Conservation (phyloP, 2,888 invertebrate genomes). For the Zele albiditarsus region DNA sequence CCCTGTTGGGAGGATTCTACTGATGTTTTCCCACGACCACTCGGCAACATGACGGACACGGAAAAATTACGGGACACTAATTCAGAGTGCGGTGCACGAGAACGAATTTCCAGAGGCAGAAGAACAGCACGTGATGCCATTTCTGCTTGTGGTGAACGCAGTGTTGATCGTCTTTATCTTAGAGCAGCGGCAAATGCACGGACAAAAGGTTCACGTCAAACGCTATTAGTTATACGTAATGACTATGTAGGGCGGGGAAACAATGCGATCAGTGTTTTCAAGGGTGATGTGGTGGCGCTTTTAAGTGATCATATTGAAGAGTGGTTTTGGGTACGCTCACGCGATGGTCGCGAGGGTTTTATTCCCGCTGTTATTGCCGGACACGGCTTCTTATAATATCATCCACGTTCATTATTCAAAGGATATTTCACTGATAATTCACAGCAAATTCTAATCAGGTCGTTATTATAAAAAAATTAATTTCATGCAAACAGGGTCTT, state of each 20-base stretch:
- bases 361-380: conserved; percentile 86
- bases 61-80: conserved; percentile 81
- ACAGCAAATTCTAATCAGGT: no score
- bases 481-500: no score
- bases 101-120: conserved; percentile 69
- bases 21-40: conserved; percentile 86
- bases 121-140: conserved; percentile 67
- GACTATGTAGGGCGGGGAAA: conserved; percentile 78
- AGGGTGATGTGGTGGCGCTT: conserved; percentile 85
- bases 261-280: conserved; percentile 78
- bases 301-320: conserved; percentile 78
- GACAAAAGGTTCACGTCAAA: conserved; percentile 76
- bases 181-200: conserved; percentile 74
- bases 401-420: background rate
- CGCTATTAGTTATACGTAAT: conserved; percentile 81
- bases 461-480: no score
- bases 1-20: conserved; percentile 89
- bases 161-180: conserved; percentile 83
- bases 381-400: conserved; percentile 81
- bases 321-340: conserved; percentile 85
- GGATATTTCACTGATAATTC: no score
- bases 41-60: conserved; percentile 87
- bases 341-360: conserved; percentile 82
- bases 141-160: conserved; percentile 79
- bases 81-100: conserved; percentile 80